Base-by-base conservation (phyloP, 2,797 vertebrate genomes). In the Pantherophis alleghaniensis region DNA sequence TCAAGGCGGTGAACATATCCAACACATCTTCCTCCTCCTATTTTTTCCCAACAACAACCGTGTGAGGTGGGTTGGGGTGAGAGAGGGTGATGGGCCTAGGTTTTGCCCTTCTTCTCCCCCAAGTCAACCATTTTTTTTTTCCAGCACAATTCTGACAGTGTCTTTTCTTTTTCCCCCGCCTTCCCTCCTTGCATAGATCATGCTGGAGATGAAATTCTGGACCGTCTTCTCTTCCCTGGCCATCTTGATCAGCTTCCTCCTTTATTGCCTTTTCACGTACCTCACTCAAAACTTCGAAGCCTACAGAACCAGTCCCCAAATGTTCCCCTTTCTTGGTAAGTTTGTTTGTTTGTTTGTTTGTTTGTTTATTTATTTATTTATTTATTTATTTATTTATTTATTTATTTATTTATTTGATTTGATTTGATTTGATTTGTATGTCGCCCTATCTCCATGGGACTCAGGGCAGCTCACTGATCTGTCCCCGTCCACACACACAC, bases 241-340 rank as follows among this genome's bases (percentile, higher is more conserved):
- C 2, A 11, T 99, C 14, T 4, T 96, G 22, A 16, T 97, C 89
- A 98, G 98, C 88, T 7, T 99, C 13, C 7, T 90, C 20, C 0
- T 98, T 79, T 99, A 98, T 91, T 98, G 98, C 94, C 1, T 98
- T 86, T 94, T 97, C 57, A 98, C 98, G 3, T 96, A 96, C 90
- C 57, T 97, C 88, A 98, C 98, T 16, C 99, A 99, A 91, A 98
- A 94, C 60, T 0, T 94, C 0, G 79, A 28, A 11, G 91, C 98
- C 53, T 99, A 98, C 96, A 86, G 37, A 42, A 20, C 11, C 0
- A 95, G 97, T 0, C 98, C 98, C 1, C 2, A 7, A 0, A 95
- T 98, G 94, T 99, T 99, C 97, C 42, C 16, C n/a, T 99, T 99
- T 91, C 94, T 98, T 32, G 98, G 99, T 99, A 98, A 97, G 96